A percentile compares a stretch with the other conserved stretches of the same genome.
Conservation (phyloP, 1,140 invertebrate genomes). For the Lethrus apterus region DNA sequence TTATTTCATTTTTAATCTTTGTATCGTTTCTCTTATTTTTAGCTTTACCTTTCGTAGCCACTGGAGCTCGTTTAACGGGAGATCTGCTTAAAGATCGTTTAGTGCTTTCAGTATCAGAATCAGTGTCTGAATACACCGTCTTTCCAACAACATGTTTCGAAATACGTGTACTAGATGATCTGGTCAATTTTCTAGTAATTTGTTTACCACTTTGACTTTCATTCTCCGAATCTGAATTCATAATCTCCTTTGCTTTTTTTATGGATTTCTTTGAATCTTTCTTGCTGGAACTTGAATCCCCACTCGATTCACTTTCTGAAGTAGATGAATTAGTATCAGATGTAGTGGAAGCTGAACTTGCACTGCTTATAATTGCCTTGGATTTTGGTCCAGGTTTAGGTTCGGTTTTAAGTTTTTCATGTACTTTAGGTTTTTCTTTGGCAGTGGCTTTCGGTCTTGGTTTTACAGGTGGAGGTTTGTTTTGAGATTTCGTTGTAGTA, state of each 20-base stretch:
- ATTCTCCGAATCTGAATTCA: slow-evolving; percentile 37
- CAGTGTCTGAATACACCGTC: slow-evolving; percentile 43
- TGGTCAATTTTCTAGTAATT: slow-evolving; percentile 46
- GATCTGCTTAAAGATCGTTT: slow-evolving; percentile 52
- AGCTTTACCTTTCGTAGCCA: slow-evolving; percentile 38
- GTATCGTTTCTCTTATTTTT: slow-evolving; percentile 44
- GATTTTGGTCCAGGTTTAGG: slow-evolving; percentile 34
- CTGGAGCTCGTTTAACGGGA: slow-evolving; percentile 51
- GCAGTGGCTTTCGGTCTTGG: slow-evolving; percentile 36
- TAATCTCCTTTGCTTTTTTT: slow-evolving; percentile 31
- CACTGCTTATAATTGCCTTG: slow-evolving; percentile 40
- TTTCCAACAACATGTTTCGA: slow-evolving; percentile 48
- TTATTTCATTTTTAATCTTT: slow-evolving; percentile 43
- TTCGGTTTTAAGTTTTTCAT: slow-evolving; percentile 30
- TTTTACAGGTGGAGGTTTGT: slow-evolving; percentile 36
- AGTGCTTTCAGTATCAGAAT: slow-evolving; percentile 43
- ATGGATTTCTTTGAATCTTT: slow-evolving; percentile 38
- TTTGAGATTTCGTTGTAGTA: slow-evolving; percentile 23
- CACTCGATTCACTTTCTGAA: slow-evolving; percentile 40
- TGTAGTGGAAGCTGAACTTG: slow-evolving; percentile 41
- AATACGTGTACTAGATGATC: slow-evolving; percentile 48
- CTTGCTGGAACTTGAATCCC: slow-evolving; percentile 29
- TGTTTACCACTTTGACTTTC: slow-evolving; percentile 26
- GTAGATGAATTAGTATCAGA: slow-evolving; percentile 33
- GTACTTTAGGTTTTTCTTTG: slow-evolving; percentile 31